Percentiles rank a stretch among this genome's conserved stretches.
Evolutionary conservation across 64 coral and sea anemone species (phyloP).

Genomic region (Porites australiensis): DNA sequence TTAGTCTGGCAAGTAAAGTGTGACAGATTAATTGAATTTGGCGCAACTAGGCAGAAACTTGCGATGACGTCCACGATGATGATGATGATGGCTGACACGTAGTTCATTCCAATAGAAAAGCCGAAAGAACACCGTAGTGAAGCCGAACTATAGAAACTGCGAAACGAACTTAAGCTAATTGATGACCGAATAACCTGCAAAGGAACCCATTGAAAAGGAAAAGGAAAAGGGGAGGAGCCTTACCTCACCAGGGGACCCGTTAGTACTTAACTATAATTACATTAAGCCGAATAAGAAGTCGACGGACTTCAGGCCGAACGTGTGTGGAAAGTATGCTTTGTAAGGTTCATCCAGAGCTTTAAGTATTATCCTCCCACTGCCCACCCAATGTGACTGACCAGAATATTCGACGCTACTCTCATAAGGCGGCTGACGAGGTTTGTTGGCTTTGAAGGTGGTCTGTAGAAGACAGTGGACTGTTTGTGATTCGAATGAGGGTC

Average conservation of each 20-base stretch:
- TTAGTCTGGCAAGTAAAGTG: constrained; percentile 10
- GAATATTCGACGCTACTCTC: too few species aligned
- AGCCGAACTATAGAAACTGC: not conserved
- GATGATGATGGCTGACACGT: not conserved
- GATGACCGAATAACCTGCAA: constrained; percentile 11
- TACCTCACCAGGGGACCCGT: not conserved
- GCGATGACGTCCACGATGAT: too few species aligned
- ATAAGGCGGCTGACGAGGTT: too few species aligned
- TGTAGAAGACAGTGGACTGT: too few species aligned
- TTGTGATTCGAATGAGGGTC: too few species aligned
- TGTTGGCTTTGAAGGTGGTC: too few species aligned
- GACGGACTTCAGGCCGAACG: constrained; percentile 17
- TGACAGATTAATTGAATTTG: not conserved
- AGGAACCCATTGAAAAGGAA: not conserved
- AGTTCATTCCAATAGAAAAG: not conserved
- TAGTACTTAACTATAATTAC: not conserved
- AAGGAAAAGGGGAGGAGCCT: not conserved
- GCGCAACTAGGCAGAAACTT: not conserved
- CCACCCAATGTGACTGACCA: not conserved
- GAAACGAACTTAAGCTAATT: not conserved
- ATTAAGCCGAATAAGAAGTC: constrained; percentile 20
- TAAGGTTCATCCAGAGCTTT: not conserved
- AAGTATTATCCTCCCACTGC: not conserved
- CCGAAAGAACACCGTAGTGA: not conserved
- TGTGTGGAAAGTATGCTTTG: constrained; percentile 33